These are phyloP conservation scores for Ochotona princeps DNA, from an alignment of 2,113 vertebrate species.

Conservation along the genomic window DNA sequence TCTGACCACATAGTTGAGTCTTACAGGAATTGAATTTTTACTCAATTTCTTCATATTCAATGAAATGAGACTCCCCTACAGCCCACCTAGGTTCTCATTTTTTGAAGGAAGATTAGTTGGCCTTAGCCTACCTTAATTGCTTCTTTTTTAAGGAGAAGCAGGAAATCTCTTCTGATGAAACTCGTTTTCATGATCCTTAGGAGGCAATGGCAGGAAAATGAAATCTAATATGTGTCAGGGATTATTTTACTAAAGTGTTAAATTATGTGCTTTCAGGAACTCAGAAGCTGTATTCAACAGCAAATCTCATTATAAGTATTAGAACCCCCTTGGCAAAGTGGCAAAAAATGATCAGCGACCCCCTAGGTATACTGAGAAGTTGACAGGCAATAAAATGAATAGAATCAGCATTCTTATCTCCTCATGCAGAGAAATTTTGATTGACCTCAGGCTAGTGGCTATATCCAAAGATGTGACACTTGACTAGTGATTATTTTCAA, in stretches of 20 bases:
- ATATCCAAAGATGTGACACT: not conserved
- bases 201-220: not conserved
- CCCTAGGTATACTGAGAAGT: not conserved
- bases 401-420: slow-evolving; percentile 30
- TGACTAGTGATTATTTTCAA: not conserved
- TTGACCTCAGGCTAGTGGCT: not conserved
- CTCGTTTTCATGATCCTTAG: slow-evolving; percentile 8
- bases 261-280: not conserved
- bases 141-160: not conserved
- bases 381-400: slow-evolving; percentile 23
- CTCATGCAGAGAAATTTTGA: slow-evolving; percentile 10
- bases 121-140: not conserved
- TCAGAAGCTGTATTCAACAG: not conserved
- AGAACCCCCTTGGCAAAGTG: not conserved
- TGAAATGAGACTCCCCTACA: not conserved
- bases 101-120: not conserved
- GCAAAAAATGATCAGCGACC: not conserved
- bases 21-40: slow-evolving; percentile 23
- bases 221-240: not conserved
- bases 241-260: slow-evolving; percentile 42
- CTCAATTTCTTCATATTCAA: not conserved
- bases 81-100: not conserved
- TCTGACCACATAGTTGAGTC: not conserved
- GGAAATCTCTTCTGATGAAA: not conserved
- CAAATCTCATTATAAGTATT: not conserved